phyloP scores from a whole-genome alignment of 2,888 invertebrate species.

The Halocaridina rubra region DNA sequence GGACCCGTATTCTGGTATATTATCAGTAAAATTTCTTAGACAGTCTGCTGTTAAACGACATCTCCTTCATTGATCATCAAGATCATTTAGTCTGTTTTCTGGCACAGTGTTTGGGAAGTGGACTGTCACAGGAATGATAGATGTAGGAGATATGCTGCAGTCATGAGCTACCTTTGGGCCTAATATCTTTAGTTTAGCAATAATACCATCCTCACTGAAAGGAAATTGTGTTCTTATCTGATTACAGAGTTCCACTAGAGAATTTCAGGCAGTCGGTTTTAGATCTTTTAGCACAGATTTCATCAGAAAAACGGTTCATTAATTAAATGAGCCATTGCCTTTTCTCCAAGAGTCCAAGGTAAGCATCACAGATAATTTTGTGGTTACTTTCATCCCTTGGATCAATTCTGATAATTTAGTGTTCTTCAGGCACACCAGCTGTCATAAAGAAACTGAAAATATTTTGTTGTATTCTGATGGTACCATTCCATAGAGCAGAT shows the following conservation, averaged over 20 bases:
- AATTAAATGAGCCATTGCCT: not conserved
- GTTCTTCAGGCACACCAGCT: not conserved
- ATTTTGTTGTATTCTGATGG: not conserved
- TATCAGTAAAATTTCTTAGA: not conserved
- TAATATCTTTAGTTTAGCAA: slow-evolving; percentile 6
- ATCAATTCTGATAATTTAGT: not conserved
- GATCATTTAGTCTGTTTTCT: not conserved
- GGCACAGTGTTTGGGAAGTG: not conserved
- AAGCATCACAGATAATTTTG: too few relatives aligned
- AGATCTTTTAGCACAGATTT: not conserved
- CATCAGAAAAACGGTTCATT: not conserved
- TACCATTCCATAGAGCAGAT: not conserved
- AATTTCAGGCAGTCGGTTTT: not conserved
- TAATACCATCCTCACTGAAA: not conserved
- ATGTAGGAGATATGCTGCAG: not conserved
- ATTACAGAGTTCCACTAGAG: too few relatives aligned
- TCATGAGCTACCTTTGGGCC: slow-evolving; percentile 13
- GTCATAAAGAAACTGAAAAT: not conserved
- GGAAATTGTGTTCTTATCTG: not conserved
- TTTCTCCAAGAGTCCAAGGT: too few relatives aligned
- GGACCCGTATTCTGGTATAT: not conserved
- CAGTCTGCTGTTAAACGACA: not conserved
- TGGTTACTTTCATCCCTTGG: too few relatives aligned
- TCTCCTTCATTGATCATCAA: not conserved
- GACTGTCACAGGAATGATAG: not conserved